These are phyloP conservation scores for Galleria mellonella DNA, from an alignment of 1,140 invertebrate genomes.

Conservation along the genomic window DNA sequence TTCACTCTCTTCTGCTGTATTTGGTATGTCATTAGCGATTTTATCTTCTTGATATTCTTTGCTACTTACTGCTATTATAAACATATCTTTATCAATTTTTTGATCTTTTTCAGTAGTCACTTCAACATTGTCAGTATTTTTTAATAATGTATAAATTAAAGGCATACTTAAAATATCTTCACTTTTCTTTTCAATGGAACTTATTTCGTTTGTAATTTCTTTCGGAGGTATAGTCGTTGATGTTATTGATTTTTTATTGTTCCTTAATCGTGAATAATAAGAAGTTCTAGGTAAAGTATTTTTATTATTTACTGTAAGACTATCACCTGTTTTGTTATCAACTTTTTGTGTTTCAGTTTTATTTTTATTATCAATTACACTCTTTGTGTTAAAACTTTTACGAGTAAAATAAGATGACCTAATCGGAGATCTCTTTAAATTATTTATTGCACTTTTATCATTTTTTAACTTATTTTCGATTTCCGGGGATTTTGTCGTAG, in stretches of 20 bases:
- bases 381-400: background rate
- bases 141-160: slow-evolving; percentile 46
- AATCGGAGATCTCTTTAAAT: slow-evolving; percentile 33
- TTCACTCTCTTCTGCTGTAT: slow-evolving; percentile 31
- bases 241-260: slow-evolving; percentile 25
- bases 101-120: slow-evolving; percentile 6
- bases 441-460: slow-evolving; percentile 25
- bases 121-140: slow-evolving; percentile 20
- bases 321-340: slow-evolving; percentile 16
- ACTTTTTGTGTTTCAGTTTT: slow-evolving; percentile 33
- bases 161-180: slow-evolving; percentile 42
- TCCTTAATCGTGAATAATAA: slow-evolving; percentile 49
- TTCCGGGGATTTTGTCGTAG: slow-evolving; percentile 31
- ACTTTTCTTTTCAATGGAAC: slow-evolving; percentile 31
- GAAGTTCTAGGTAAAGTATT: slow-evolving; percentile 41
- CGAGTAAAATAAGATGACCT: slow-evolving; percentile 14
- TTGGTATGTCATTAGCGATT: slow-evolving; percentile 30
- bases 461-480: slow-evolving; percentile 19
- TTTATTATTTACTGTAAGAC: slow-evolving; percentile 21
- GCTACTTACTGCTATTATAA: slow-evolving; percentile 40
- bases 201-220: slow-evolving; percentile 13
- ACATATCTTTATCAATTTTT: slow-evolving; percentile 22
- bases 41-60: slow-evolving; percentile 48
- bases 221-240: slow-evolving; percentile 20
- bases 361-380: background rate